Percentiles rank a stretch among this genome's conserved stretches.
Evolutionary conservation across 2,797 vertebrate species (phyloP).

Genomic region (Ptychobarbus kaznakovi): DNA sequence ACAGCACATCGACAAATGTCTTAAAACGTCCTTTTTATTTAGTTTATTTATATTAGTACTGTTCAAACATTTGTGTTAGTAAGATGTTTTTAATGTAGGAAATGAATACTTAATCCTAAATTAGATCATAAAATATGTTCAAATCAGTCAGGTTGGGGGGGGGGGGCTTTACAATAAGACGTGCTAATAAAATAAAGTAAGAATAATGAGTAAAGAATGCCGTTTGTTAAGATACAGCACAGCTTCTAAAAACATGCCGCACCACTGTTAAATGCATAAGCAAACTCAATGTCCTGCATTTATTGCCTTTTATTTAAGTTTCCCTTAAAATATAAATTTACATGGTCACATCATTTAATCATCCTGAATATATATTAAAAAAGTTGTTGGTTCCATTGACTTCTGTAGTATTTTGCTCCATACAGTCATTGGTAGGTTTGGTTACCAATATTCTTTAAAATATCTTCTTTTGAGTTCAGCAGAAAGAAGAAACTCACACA

Average conservation of each 20-base stretch:
- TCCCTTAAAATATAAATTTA: too few species aligned
- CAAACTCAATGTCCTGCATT: too few species aligned
- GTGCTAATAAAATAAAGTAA: not conserved
- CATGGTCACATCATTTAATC: too few species aligned
- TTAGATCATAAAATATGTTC: too few species aligned
- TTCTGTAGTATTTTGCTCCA: not conserved
- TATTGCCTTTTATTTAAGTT: too few species aligned
- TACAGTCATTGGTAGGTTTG: not conserved
- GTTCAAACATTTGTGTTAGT: not conserved
- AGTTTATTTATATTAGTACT: not conserved
- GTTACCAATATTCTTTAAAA: not conserved
- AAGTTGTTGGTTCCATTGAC: not conserved
- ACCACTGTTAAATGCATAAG: too few species aligned
- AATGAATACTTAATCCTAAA: not conserved
- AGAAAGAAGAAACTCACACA: not conserved
- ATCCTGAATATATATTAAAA: too few species aligned
- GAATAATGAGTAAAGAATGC: not conserved
- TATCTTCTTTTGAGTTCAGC: not conserved
- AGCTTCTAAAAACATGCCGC: too few species aligned
- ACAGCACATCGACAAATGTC: slow-evolving; percentile 1
- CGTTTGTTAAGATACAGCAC: not conserved
- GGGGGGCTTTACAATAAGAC: not conserved
- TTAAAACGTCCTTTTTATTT: not conserved
- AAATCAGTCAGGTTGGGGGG: too few species aligned
- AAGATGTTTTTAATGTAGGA: not conserved